A percentile compares a stretch with the other conserved stretches of the same genome.
Evolutionary conservation across 1,140 invertebrate genomes (phyloP).

Genomic region (Drosophila kanapiae): DNA sequence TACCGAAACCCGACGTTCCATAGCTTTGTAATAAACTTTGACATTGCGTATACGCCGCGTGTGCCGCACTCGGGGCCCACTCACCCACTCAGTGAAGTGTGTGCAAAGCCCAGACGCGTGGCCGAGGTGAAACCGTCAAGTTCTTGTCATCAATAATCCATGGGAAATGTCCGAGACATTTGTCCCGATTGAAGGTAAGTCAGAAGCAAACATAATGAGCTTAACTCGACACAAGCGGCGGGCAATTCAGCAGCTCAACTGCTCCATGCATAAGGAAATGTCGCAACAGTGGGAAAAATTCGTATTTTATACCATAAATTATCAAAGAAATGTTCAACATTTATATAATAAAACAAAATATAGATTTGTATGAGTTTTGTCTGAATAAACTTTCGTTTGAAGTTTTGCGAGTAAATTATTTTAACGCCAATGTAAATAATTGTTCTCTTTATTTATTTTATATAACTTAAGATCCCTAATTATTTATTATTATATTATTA

Average conservation of each 20-base stretch:
- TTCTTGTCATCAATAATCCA: constrained; percentile 41
- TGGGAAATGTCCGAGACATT: constrained; percentile 42
- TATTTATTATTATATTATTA: too few species aligned
- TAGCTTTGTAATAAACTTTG: constrained; percentile 14
- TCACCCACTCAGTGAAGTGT: constrained; percentile 21
- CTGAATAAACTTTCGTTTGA: too few species aligned
- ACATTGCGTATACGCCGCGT: constrained; percentile 48
- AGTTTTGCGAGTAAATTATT: too few species aligned
- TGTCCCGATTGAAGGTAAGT: constrained; percentile 60
- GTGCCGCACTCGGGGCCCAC: background rate
- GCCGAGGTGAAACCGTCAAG: constrained; percentile 27
- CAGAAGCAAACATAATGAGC: constrained; percentile 69
- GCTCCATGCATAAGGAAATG: constrained; percentile 6
- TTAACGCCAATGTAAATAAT: background rate
- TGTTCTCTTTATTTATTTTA: background rate
- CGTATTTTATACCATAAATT: too few species aligned
- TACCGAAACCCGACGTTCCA: background rate
- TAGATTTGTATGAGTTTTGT: too few species aligned
- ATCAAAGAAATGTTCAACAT: too few species aligned
- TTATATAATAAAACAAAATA: too few species aligned
- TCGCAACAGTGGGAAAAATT: background rate
- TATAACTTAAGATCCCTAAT: background rate
- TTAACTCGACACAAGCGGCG: constrained; percentile 52
- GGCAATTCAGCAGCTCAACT: constrained; percentile 31
- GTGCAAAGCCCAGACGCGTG: constrained; percentile 22